Evolutionary conservation across 2,113 vertebrate species (phyloP).

Genomic region (Petrocephalus microphthalmus): DNA sequence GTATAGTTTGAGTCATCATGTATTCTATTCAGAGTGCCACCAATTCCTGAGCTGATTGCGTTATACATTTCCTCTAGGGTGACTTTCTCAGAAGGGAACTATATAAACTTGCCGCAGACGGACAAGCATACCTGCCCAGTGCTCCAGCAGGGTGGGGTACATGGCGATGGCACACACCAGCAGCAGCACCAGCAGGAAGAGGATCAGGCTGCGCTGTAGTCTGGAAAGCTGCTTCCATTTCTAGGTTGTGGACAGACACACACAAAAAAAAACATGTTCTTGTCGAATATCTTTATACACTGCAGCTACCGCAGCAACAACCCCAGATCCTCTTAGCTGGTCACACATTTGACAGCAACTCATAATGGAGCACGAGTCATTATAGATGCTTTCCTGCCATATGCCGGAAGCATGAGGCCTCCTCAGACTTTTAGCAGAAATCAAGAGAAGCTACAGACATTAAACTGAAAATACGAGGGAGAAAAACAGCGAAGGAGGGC

Average conservation of each 20-base stretch:
- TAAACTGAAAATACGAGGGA: background rate
- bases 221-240: constrained; percentile 93
- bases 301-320: background rate
- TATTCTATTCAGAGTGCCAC: background rate
- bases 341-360: background rate
- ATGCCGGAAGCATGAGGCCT: background rate
- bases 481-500: background rate
- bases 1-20: background rate
- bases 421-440: background rate
- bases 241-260: constrained; percentile 48
- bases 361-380: background rate
- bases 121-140: constrained; percentile 65
- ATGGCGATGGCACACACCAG: constrained; percentile 63
- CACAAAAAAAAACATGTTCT: background rate
- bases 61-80: background rate
- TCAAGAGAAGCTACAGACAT: background rate
- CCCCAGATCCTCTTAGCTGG: background rate
- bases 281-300: background rate
- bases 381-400: background rate
- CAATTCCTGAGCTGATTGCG: background rate
- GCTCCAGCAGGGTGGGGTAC: constrained; percentile 58
- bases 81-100: background rate
- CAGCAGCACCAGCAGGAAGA: constrained; percentile 64
- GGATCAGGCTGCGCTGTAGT: constrained; percentile 77
- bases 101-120: background rate